Percentiles rank a stretch among this genome's conserved stretches.
phyloP scores from a whole-genome alignment of 1,140 invertebrate species.

The Odontomachus brunneus region DNA sequence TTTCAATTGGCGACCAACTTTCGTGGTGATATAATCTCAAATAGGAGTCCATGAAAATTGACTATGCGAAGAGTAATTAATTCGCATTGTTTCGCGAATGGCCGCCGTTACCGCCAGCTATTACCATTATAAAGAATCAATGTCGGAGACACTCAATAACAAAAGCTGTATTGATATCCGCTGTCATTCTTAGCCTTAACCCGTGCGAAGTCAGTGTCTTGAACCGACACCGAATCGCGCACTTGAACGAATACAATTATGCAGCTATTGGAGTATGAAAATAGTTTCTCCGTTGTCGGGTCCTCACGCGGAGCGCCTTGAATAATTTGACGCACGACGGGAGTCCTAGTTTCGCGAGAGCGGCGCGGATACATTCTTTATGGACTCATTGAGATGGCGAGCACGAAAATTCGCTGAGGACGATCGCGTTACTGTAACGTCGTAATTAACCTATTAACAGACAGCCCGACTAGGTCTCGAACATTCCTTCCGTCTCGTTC shows the following conservation, averaged over 20 bases:
- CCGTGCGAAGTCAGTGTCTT: conserved; percentile 16
- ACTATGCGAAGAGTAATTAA: no score
- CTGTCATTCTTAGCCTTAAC: conserved; percentile 41
- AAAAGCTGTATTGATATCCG: conserved; percentile 19
- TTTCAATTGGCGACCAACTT: no score
- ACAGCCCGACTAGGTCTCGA: not conserved
- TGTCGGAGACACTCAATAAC: not conserved
- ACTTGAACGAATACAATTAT: conserved; percentile 54
- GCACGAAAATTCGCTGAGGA: conserved; percentile 34
- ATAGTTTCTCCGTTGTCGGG: conserved; percentile 53
- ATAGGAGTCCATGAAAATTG: no score
- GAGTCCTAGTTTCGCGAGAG: conserved; percentile 51
- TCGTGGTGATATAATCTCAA: no score
- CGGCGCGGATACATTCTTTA: conserved; percentile 51
- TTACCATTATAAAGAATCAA: not conserved
- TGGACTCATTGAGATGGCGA: conserved; percentile 35
- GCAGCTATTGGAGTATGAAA: conserved; percentile 60
- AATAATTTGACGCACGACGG: conserved; percentile 56
- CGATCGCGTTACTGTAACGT: not conserved
- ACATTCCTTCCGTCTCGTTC: not conserved
- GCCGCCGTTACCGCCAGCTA: not conserved
- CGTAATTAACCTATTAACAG: conserved; percentile 24
- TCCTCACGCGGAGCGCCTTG: conserved; percentile 53
- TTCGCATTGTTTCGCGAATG: no score
- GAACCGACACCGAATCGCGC: conserved; percentile 45